phyloP scores from a whole-genome alignment of 2,888 invertebrate species.

The Argynnis bischoffii region DNA sequence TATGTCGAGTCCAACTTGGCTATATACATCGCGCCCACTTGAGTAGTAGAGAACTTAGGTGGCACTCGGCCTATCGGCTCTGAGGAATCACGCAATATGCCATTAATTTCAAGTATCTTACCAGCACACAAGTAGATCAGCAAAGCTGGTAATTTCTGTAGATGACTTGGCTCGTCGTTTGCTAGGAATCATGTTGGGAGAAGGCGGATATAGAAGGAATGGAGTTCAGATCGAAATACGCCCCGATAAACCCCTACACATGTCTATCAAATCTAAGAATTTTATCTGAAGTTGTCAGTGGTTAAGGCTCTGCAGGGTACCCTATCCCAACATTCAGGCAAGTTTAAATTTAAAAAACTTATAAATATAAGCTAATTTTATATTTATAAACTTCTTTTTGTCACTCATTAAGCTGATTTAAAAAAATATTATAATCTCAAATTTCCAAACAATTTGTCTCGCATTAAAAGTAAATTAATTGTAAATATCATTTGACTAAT shows the following conservation, averaged over 20 bases:
- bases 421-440: conserved; percentile 8
- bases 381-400: conserved; percentile 50
- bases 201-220: conserved; percentile 69
- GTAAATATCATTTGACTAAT: too few species aligned
- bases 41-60: conserved; percentile 68
- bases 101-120: conserved; percentile 75
- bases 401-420: conserved; percentile 41
- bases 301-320: conserved; percentile 89
- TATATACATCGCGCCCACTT: conserved; percentile 83
- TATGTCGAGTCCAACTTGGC: conserved; percentile 72
- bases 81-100: conserved; percentile 63
- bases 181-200: conserved; percentile 83
- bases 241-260: conserved; percentile 45
- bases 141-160: conserved; percentile 77
- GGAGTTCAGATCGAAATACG: conserved; percentile 39
- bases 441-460: background rate
- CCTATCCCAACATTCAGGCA: conserved; percentile 99
- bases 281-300: conserved; percentile 5
- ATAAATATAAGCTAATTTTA: conserved; percentile 62
- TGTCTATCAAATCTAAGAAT: conserved; percentile 26
- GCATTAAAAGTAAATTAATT: too few species aligned
- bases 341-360: conserved; percentile 53
- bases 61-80: conserved; percentile 74
- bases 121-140: conserved; percentile 86
- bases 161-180: conserved; percentile 85